Evolutionary conservation across 2,797 vertebrate genomes (phyloP), one percentile per base, ranked within the genome.

Genomic region (Brachyalestes nurse): DNA sequence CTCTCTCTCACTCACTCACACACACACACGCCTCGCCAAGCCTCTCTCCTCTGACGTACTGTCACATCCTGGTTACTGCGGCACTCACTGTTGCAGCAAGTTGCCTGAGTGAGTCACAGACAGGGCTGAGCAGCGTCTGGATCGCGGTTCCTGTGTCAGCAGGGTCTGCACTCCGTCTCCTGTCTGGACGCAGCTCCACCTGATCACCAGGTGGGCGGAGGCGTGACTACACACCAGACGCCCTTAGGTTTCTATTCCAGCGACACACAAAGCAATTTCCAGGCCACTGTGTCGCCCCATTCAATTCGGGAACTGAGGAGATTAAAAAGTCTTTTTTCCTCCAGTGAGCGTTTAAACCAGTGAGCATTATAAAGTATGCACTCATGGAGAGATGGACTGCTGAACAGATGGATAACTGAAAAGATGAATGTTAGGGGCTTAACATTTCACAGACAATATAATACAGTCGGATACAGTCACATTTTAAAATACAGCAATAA

Each of bases 11-110:
- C 38, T 12, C 42, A 14, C 67, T 51, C n/a, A 25, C 42, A 7
- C n/a, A 49, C 45, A 14, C n/a, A 25, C 17, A 42, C 61, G 67
- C 53, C 62, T 51, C 38, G 74, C 53, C n/a, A 14, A 60, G 55
- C 61, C 77, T 79, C 72, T 72, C n/a, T 17, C 23, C 72, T 72
- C 73, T 72, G 42, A 79, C 58, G 23, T 65, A 70, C 19, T 21
- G 71, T 79, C 79, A 82, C 77, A 86, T 83, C 76, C 81, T 77
- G 58, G 55, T 76, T 75, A 73, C 38, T 38, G 76, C 13, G 5
- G 34, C 62, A 34, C 78, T 53, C 47, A 42, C 51, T 61, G 34
- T 60, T 25, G 70, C 72, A 58, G 38, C 71, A 70, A 65, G 19
- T 19, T 16, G 57, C 55, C 61, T n/a, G 60, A 4, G 55, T 75